Base-by-base conservation (phyloP, 2,797 vertebrate genomes). In the Threskiornis aethiopicus region DNA sequence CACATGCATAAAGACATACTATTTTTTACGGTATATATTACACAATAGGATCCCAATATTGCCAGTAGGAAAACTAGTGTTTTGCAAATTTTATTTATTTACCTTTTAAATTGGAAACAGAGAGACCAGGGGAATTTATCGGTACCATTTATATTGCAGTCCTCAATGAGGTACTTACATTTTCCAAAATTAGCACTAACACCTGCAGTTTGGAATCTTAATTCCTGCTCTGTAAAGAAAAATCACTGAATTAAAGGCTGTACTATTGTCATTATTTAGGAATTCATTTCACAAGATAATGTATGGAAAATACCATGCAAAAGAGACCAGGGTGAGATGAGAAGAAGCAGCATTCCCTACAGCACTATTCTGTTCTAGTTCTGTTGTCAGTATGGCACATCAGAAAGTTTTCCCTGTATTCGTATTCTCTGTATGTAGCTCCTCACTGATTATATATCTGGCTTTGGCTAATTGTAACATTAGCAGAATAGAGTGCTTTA, bases 381-480 rank as follows among this genome's bases (percentile, higher is more conserved):
- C 70, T 81, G 19, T 29, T 89, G 33, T 62, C 76, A 71, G 33
- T n/a, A 39, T 6, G 16, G 51, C 37, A 62, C 18, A 44, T 61
- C 35, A 73, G 70, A 41, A 89, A 77, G 16, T 42, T 67, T 92
- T 41, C 58, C 17, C 9, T 52, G 29, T 71, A 20, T 87, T 97
- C 72, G 62, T 67, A 67, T 77, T 87, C 64, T 73, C 85, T 59
- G 66, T 81, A 52, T 58, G 55, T 55, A 89, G 49, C 42, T 71
- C 59, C 66, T 73, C 51, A 58, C 69, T 49, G 51, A 84, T 26
- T 82, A 94, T 59, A 75, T 87, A 51, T 66, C 24, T 70, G 75
- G 24, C 73, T 96, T 76, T 93, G 71, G 44, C 58, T 97, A 88
- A 93, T 90, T 92, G 52, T 54, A 88, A 70, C 80, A 52, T 88